Base-by-base conservation (phyloP, 2,113 vertebrate genomes). In the Melanotaenia duboulayi region DNA sequence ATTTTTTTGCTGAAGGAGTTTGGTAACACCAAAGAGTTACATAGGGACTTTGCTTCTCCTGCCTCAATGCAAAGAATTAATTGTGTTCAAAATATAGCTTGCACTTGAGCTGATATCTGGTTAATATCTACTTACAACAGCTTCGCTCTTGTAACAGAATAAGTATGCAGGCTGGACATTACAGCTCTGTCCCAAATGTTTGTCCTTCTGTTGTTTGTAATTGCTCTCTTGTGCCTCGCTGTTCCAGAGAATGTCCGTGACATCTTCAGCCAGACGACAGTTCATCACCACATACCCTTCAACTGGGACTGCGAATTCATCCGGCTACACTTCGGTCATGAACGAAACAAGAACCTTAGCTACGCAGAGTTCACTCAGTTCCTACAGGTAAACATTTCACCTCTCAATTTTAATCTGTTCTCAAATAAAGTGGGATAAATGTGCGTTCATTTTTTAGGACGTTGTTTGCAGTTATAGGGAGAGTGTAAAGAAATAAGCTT, bases 281-380 rank as follows among this genome's bases (percentile, higher is more conserved):
- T 95, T 81, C 96, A 99, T 89, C 97, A 95, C 84, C 97, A 99
- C 88, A 99, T 99, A 90, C 96, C 96, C 83, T 99, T 99, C 94
- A 98, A 96, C 91, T 99, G 97, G 97, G 95, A 98, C 89, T 97
- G 97, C 91, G 97, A 98, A 63, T 98, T 99, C 91, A 97, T 99
- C 93, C 92, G 95, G 64, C 95, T 98, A 58, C 97, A 99, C 92
- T 99, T 99, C 75, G 97, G 97, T 76, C 95, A 97, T 85, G 96
- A 96, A 86, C 93, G 95, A 83, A 97, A 95, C 92, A 99, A 96
- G 87, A 92, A 95, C 71, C 96, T 99, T 87, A 96, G 94, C 91
- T 99, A 98, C 80, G 76, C 95, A 71, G 97, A 99, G 85, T 99
- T 99, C 91, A 97, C 96, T 39, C 95, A 99, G 82, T 99, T 99